Evolutionary conservation across 2,888 invertebrate species (phyloP), one percentile per base, ranked within the genome.

Genomic region (Erebia ligea): DNA sequence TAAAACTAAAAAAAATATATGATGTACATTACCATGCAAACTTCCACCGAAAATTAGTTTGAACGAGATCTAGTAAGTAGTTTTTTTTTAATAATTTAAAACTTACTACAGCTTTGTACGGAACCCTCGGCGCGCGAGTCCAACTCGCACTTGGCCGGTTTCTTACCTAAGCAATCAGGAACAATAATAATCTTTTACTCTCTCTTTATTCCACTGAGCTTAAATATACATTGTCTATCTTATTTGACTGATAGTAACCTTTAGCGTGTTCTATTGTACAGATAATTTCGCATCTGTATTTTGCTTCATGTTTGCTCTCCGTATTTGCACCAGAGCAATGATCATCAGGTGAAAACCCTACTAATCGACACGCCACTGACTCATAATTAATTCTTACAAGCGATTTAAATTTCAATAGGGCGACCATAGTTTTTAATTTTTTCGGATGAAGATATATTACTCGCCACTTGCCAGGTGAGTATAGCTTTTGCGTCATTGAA

Each of bases 301-400:
- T 67, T 67, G 59, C 65, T 62, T 70, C 70, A 67, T 62, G 69
- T 69, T 71, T 69, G 52, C 58, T 73, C 71, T 73, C 62, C 62
- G 70, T 66, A 50, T 71, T 73, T 68, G 34, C 71, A 42, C 64
- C 68, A 19, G 71, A 54, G 68, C 66, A 66, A 73, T 65, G 65
- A 73, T 71, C 67, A 48, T 71, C 63, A 58, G 58, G 63, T 65
- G 52, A 73, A 68, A 62, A 58, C 61, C 17, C 45, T 17, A 17
- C 45, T 63, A 25, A 70, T 68, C 63, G 42, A 63, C 73, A 73
- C 75, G 75, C 71, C 68, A 75, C 66, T 58, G 64, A 66, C 48
- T 75, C 52, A 67, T 58, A 67, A 66, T 58, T 67, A 67, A 67
- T 58, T 52, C n/a, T 52, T 58, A 58, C 10, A 48, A 34, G 11